Evolutionary conservation across 2,113 vertebrate genomes (phyloP).

Genomic region (Reinhardtius hippoglossoides): DNA sequence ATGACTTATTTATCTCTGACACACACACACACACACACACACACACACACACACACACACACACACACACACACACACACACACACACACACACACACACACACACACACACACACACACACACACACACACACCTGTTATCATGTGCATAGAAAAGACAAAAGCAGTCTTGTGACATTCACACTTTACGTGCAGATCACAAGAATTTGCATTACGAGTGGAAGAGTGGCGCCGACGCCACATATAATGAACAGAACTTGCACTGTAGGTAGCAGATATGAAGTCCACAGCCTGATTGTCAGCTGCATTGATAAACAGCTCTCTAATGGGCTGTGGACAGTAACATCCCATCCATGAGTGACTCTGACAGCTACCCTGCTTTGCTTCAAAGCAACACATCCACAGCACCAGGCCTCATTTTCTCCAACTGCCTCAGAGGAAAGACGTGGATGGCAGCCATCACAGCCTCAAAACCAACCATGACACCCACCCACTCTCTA

Average conservation of each 20-base stretch:
- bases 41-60: constrained; percentile 3
- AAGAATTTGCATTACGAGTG: constrained; percentile 53
- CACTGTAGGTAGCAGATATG: constrained; percentile 72
- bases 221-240: constrained; percentile 31
- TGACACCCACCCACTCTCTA: constrained; percentile 42
- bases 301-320: constrained; percentile 78
- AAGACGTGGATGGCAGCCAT: constrained; percentile 61
- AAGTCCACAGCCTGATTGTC: constrained; percentile 70
- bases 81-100: constrained; percentile 1
- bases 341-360: constrained; percentile 78
- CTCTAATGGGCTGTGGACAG: constrained; percentile 75
- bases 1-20: background rate
- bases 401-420: constrained; percentile 67
- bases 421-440: constrained; percentile 43
- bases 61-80: constrained; percentile 5
- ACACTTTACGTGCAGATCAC: constrained; percentile 50
- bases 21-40: constrained; percentile 5
- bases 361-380: constrained; percentile 72
- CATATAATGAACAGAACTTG: constrained; percentile 72
- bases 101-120: constrained; percentile 5
- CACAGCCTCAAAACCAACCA: constrained; percentile 40
- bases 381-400: constrained; percentile 72
- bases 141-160: background rate
- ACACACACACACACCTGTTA: background rate
- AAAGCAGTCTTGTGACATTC: background rate